A percentile compares a stretch with the other conserved stretches of the same genome.
Conservation (phyloP, 2,113 vertebrate genomes). For the Ammospiza caudacuta region DNA sequence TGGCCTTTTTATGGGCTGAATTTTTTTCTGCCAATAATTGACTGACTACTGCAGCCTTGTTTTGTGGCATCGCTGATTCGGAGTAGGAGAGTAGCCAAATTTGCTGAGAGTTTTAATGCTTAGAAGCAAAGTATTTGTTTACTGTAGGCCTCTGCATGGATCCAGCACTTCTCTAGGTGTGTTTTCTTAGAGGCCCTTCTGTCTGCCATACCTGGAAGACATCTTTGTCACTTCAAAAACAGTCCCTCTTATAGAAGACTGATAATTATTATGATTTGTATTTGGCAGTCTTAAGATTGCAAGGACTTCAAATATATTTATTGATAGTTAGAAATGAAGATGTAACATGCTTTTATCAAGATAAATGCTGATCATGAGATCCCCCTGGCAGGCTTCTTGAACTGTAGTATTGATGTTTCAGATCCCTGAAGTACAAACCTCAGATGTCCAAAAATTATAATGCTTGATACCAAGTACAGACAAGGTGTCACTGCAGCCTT, state of each 20-base stretch:
- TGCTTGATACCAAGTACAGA: background rate
- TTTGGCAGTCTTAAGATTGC: background rate
- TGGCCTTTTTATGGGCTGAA: background rate
- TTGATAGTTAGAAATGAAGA: background rate
- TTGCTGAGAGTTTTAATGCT: background rate
- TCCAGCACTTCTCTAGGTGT: background rate
- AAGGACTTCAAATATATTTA: background rate
- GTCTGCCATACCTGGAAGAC: background rate
- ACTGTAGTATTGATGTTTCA: background rate
- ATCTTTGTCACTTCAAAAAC: background rate
- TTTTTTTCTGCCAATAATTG: background rate
- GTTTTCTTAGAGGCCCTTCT: background rate
- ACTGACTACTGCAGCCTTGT: background rate
- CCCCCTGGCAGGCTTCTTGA: background rate
- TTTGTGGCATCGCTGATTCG: background rate
- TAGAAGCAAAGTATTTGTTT: background rate
- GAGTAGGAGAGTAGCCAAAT: background rate
- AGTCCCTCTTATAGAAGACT: background rate
- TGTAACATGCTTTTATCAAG: background rate
- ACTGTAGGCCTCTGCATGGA: background rate
- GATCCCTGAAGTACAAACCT: background rate
- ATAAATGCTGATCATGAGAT: background rate
- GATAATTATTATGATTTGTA: background rate
- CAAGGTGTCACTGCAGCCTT: background rate
- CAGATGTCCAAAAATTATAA: background rate